Percentiles rank a stretch among this genome's conserved stretches.
These are phyloP conservation scores for Porites australiensis DNA, from an alignment of 64 coral and sea anemone species.

Conservation along the genomic window DNA sequence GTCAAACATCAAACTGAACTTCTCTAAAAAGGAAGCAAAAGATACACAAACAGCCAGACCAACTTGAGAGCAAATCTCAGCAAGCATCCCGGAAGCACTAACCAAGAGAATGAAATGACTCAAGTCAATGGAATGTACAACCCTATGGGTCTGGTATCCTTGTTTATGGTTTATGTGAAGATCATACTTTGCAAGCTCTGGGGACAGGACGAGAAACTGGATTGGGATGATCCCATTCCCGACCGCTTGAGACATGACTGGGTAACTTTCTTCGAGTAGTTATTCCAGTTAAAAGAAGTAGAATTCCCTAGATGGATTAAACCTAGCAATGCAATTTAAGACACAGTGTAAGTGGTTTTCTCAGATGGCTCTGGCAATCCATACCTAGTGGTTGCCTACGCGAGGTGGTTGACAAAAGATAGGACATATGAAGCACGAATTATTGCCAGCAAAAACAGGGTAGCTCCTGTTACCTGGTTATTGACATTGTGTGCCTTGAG, in stretches of 20 bases:
- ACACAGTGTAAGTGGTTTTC: not conserved
- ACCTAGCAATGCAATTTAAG: not conserved
- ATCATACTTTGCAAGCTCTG: slow-evolving; percentile 17
- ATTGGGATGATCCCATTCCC: slow-evolving; percentile 31
- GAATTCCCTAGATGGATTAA: slow-evolving; percentile 22
- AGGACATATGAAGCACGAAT: not conserved
- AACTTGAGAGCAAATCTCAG: not conserved
- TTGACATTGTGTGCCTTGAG: slow-evolving; percentile 29
- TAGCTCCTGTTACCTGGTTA: slow-evolving; percentile 7
- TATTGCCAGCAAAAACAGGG: not conserved
- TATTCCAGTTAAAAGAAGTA: slow-evolving; percentile 1
- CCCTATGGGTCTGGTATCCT: slow-evolving; percentile 4
- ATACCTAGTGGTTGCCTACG: not conserved
- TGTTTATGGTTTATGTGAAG: not conserved
- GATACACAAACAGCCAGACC: slow-evolving; percentile 19
- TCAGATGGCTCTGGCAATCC: not conserved
- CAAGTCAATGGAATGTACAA: slow-evolving; percentile 43
- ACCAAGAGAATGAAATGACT: slow-evolving; percentile 11
- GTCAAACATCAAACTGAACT: slow-evolving; percentile 1
- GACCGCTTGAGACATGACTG: not conserved
- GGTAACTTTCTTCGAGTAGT: slow-evolving; percentile 1
- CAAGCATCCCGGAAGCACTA: slow-evolving; percentile 4
- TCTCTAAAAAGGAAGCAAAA: slow-evolving; percentile 12
- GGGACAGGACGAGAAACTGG: not conserved
- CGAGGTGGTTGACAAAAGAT: not conserved